These are phyloP conservation scores for Serilophus lunatus DNA, from an alignment of 2,113 vertebrate genomes.

Conservation along the genomic window DNA sequence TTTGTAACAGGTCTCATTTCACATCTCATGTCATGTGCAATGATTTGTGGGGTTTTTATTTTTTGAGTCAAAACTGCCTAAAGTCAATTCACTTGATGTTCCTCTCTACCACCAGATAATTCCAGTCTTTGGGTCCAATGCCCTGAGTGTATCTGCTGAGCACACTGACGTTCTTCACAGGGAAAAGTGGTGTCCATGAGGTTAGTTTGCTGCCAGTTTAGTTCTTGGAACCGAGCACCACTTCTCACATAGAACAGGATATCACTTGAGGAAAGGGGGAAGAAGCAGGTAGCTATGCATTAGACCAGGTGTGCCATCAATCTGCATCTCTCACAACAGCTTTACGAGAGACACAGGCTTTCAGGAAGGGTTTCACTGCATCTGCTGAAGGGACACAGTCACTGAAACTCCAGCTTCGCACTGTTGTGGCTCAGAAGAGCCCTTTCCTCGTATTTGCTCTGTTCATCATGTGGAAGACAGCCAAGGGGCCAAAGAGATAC, in stretches of 20 bases:
- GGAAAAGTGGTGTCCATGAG: not conserved
- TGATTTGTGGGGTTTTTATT: not conserved
- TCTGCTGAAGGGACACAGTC: not conserved
- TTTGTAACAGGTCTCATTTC: not conserved
- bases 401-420: not conserved
- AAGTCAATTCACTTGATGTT: not conserved
- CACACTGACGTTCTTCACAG: not conserved
- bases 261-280: not conserved
- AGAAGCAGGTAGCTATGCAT: not conserved
- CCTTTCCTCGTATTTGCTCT: not conserved
- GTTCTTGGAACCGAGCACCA: rapidly evolving
- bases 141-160: not conserved
- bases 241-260: not conserved
- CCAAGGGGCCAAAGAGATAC: rapidly evolving
- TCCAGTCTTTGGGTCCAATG: not conserved
- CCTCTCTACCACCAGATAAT: not conserved
- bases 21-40: not conserved
- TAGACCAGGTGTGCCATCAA: not conserved
- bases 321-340: not conserved
- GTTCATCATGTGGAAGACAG: not conserved
- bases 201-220: not conserved
- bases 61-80: not conserved
- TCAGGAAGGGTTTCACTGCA: not conserved
- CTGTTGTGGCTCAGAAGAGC: rapidly evolving
- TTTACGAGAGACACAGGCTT: not conserved